Conservation (phyloP, 2,888 invertebrate genomes). For the Nomada fucata region DNA sequence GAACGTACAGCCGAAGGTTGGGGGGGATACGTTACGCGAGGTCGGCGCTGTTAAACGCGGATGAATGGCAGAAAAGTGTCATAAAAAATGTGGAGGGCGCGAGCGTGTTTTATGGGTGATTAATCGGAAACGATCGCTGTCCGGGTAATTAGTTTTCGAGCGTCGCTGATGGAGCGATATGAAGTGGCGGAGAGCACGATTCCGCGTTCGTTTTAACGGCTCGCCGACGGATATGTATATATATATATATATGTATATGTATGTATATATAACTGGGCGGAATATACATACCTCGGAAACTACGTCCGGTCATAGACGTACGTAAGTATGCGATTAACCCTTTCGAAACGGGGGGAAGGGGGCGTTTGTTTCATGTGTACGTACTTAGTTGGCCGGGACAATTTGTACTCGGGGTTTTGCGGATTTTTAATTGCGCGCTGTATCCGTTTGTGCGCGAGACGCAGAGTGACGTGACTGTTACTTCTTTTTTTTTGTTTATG, state of each 20-base stretch:
- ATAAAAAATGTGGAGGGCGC: slow-evolving; percentile 18
- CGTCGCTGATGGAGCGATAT: slow-evolving; percentile 25
- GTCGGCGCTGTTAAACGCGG: slow-evolving; percentile 11
- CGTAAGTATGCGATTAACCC: slow-evolving; percentile 17
- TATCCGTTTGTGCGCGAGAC: too few species aligned
- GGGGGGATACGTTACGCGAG: background rate
- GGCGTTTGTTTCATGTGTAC: background rate
- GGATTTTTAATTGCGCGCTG: too few species aligned
- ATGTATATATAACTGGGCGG: background rate
- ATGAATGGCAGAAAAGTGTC: slow-evolving; percentile 17
- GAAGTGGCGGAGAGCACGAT: slow-evolving; percentile 29
- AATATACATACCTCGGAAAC: slow-evolving; percentile 6
- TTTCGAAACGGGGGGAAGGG: background rate
- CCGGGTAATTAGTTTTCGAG: slow-evolving; percentile 35
- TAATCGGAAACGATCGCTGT: slow-evolving; percentile 38
- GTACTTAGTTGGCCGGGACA: background rate
- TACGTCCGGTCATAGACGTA: too few species aligned
- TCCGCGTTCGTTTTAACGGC: slow-evolving; percentile 31
- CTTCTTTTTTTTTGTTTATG: too few species aligned
- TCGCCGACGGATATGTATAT: background rate
- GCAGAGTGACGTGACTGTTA: too few species aligned
- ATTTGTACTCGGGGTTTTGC: background rate
- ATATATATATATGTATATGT: background rate
- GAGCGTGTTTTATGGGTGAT: slow-evolving; percentile 31
- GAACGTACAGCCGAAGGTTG: slow-evolving; percentile 15